Conservation (phyloP, 2,888 invertebrate species). For the Drosophila anomalata region DNA sequence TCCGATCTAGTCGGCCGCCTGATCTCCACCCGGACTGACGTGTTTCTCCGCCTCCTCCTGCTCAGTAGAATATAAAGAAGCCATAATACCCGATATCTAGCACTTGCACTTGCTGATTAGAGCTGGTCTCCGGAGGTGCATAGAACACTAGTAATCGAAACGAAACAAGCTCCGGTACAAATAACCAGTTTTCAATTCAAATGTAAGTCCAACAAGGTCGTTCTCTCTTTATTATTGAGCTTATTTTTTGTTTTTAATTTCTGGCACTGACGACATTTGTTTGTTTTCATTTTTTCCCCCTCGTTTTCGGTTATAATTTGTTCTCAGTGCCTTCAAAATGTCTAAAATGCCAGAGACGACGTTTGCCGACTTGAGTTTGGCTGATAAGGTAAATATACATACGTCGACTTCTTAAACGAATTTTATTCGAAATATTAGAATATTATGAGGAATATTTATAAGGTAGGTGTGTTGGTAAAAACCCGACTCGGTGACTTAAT, state of each 20-base stretch:
- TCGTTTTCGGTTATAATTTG: conserved; percentile 12
- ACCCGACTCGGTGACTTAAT: conserved; percentile 32
- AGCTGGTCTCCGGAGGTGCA: conserved; percentile 58
- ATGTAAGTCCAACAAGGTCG: conserved; percentile 70
- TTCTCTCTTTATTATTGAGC: conserved; percentile 23
- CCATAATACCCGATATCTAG: background rate
- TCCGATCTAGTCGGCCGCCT: conserved; percentile 51
- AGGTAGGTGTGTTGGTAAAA: conserved; percentile 12
- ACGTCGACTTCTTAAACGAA: background rate
- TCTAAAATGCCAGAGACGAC: conserved; percentile 81
- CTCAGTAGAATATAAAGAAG: conserved; percentile 1
- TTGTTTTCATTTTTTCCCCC: conserved; percentile 18
- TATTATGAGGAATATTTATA: conserved; percentile 9
- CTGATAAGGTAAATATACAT: conserved; percentile 74
- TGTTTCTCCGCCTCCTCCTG: conserved; percentile 5
- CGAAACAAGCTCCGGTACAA: conserved; percentile 27
- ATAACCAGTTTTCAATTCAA: conserved; percentile 18
- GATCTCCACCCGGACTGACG: conserved; percentile 46
- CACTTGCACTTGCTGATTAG: conserved; percentile 36
- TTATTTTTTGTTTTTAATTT: conserved; percentile 21
- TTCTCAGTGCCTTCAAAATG: conserved; percentile 47
- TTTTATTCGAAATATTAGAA: conserved; percentile 11
- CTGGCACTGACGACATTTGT: conserved; percentile 18
- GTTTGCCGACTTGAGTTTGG: conserved; percentile 77
- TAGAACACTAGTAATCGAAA: conserved; percentile 28